Conservation (phyloP, 2,888 invertebrate genomes). For the Euphydryas editha region DNA sequence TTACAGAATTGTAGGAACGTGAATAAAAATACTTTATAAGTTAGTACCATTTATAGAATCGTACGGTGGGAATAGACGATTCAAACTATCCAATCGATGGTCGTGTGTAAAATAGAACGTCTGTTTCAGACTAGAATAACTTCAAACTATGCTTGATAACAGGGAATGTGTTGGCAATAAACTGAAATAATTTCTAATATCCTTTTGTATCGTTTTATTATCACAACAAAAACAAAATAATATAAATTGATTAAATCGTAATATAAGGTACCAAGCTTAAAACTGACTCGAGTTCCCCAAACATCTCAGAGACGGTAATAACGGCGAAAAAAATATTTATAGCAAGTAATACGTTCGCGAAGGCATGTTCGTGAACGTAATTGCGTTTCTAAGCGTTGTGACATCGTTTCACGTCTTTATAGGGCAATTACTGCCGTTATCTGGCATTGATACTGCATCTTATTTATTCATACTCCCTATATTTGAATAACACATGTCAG, state of each 20-base stretch:
- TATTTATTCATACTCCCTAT: conserved; percentile 70
- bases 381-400: conserved; percentile 76
- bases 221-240: background rate
- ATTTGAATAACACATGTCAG: conserved; percentile 70
- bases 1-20: conserved; percentile 32
- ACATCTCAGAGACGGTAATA: conserved; percentile 66
- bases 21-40: conserved; percentile 31
- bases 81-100: background rate
- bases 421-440: conserved; percentile 80
- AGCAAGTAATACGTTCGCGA: conserved; percentile 64
- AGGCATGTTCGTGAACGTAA: conserved; percentile 71
- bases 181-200: background rate
- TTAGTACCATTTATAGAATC: conserved; percentile 20
- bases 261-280: conserved; percentile 27
- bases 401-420: conserved; percentile 80
- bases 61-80: conserved; percentile 4
- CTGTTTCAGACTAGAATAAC: conserved; percentile 4
- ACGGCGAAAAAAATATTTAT: conserved; percentile 66
- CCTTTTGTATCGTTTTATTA: background rate
- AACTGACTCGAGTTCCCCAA: conserved; percentile 50
- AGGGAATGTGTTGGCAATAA: background rate
- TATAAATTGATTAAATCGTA: background rate
- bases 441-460: conserved; percentile 82
- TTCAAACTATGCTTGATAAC: background rate
- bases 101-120: conserved; percentile 4